Conservation (phyloP, 2,797 vertebrate species). For the Psittacula derbiana region DNA sequence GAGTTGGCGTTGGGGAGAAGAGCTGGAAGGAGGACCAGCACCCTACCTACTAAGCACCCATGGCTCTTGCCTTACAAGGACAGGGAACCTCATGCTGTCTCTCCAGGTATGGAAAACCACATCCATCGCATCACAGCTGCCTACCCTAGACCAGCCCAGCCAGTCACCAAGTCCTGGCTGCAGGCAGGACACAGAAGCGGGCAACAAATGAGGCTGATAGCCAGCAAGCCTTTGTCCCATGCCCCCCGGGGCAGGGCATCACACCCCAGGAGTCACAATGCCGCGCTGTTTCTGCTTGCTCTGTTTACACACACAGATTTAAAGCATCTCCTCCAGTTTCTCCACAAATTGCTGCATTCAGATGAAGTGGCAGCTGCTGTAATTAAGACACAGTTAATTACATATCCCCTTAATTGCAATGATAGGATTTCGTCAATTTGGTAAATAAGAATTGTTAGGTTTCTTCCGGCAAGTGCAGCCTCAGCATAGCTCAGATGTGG, state of each 20-base stretch:
- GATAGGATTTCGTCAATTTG: slow-evolving; percentile 80
- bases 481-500: not conserved
- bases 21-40: not conserved
- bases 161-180: not conserved
- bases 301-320: slow-evolving; percentile 75
- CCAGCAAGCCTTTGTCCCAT: fast-evolving
- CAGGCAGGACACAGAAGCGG: not conserved
- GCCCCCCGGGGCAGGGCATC: not conserved
- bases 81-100: not conserved
- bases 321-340: slow-evolving; percentile 74
- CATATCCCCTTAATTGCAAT: slow-evolving; percentile 79
- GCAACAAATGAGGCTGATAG: not conserved
- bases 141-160: not conserved
- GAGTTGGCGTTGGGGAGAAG: fast-evolving
- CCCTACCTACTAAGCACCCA: not conserved
- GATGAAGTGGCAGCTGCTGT: slow-evolving; percentile 80
- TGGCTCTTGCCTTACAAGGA: not conserved
- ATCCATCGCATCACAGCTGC: not conserved
- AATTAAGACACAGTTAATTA: slow-evolving; percentile 83
- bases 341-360: slow-evolving; percentile 78
- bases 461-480: slow-evolving; percentile 68
- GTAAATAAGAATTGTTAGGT: slow-evolving; percentile 80
- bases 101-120: not conserved
- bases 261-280: not conserved
- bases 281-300: slow-evolving; percentile 27